Percentiles rank a stretch among this genome's conserved stretches.
Evolutionary conservation across 2,888 invertebrate species (phyloP).

Genomic region (Drosophila nr. perissopoda): DNA sequence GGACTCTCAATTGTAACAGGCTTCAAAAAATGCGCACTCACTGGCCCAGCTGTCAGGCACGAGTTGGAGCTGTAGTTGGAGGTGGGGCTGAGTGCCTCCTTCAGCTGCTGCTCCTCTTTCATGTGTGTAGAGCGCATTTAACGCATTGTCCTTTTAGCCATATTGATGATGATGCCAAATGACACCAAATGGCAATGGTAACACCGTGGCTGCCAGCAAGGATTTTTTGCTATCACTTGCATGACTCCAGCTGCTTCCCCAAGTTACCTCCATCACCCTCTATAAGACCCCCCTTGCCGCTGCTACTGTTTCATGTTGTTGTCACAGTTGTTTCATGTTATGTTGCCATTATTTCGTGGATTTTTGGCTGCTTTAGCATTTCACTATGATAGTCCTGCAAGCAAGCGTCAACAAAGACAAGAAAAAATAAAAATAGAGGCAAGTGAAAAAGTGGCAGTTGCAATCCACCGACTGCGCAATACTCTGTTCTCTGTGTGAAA

Average conservation of each 20-base stretch:
- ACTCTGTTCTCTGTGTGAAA: background rate
- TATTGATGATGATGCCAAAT: constrained; percentile 81
- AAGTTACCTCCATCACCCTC: background rate
- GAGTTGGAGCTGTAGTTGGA: background rate
- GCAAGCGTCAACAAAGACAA: constrained; percentile 7
- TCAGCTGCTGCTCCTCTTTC: background rate
- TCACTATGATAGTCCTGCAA: constrained; percentile 78
- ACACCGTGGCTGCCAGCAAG: constrained; percentile 77
- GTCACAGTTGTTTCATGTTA: constrained; percentile 82
- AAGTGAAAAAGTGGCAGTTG: background rate
- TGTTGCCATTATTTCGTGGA: constrained; percentile 80
- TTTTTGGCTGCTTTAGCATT: constrained; percentile 82
- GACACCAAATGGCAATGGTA: constrained; percentile 78
- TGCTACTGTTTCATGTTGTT: constrained; percentile 48
- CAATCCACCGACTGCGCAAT: background rate
- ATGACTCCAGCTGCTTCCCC: constrained; percentile 43
- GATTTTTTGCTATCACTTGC: constrained; percentile 75
- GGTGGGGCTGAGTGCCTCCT: constrained; percentile 24
- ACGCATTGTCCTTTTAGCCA: constrained; percentile 82
- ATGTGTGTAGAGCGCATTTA: constrained; percentile 66
- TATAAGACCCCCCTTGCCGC: background rate
- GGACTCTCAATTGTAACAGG: constrained; percentile 56
- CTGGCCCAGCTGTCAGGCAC: constrained; percentile 68
- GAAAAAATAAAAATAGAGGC: constrained; percentile 1
- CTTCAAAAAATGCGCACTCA: constrained; percentile 75